Evolutionary conservation across 92 coral and sea anemone species (phyloP).

Genomic region (Zoanthus gigantus): DNA sequence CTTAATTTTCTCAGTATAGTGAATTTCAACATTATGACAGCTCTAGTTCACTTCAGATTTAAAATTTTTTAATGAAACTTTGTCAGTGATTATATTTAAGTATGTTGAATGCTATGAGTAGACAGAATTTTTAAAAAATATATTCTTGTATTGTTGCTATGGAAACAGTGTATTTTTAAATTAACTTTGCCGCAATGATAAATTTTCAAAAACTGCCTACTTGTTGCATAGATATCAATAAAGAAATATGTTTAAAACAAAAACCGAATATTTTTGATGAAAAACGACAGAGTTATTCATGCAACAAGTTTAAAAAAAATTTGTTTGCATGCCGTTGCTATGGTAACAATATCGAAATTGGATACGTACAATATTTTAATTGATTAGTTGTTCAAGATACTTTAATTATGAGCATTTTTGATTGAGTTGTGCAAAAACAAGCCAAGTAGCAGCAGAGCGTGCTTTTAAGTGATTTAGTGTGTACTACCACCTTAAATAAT

Average conservation of each 20-base stretch:
- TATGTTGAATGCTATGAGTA: conserved; percentile 20
- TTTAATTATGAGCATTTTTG: too few relatives aligned
- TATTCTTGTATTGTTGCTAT: not conserved
- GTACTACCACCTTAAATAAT: too few relatives aligned
- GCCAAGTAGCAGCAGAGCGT: too few relatives aligned
- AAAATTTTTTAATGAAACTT: not conserved
- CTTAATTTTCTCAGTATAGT: conserved; percentile 33
- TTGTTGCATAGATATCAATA: conserved; percentile 25
- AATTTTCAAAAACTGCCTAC: conserved; percentile 26
- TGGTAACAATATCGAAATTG: too few relatives aligned
- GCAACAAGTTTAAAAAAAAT: conserved; percentile 9
- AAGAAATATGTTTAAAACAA: conserved; percentile 5
- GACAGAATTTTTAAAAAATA: not conserved
- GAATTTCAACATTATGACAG: conserved; percentile 20
- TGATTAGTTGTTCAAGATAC: too few relatives aligned
- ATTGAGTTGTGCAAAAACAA: too few relatives aligned
- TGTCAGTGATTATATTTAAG: conserved; percentile 20
- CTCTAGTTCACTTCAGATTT: conserved; percentile 27
- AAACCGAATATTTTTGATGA: not conserved
- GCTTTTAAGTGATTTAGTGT: too few relatives aligned
- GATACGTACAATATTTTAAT: too few relatives aligned
- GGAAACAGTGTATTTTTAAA: conserved; percentile 19
- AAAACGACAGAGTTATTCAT: not conserved
- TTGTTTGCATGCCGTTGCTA: not conserved
- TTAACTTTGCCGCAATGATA: conserved; percentile 4